These are phyloP conservation scores for Steinernema hermaphroditum DNA, from an alignment of 2,888 invertebrate genomes.

Conservation along the genomic window DNA sequence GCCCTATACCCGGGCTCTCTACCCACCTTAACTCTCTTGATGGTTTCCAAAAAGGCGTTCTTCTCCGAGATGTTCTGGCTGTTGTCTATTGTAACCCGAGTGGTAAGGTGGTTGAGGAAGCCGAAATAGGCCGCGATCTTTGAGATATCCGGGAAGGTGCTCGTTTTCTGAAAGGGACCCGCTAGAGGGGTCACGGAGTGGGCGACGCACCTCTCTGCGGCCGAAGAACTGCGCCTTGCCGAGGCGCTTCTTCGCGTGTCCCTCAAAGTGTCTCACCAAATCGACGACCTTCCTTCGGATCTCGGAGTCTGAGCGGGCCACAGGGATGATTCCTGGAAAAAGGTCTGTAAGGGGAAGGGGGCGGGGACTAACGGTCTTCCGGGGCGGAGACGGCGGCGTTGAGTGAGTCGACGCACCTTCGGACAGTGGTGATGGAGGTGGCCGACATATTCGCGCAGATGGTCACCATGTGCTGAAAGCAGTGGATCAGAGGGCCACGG, in stretches of 20 bases:
- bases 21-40: background rate
- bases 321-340: background rate
- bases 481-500: background rate
- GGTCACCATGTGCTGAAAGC: conserved; percentile 14
- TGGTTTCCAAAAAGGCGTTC: background rate
- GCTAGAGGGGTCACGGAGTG: background rate
- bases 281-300: background rate
- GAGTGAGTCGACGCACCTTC: conserved; percentile 35
- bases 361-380: conserved; percentile 40
- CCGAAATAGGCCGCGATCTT: background rate
- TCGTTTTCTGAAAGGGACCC: background rate
- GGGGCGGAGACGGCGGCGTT: conserved; percentile 38
- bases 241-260: background rate
- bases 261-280: background rate
- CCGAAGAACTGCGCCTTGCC: background rate
- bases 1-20: too few relatives aligned
- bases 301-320: background rate
- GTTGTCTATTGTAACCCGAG: background rate
- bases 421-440: conserved; percentile 14
- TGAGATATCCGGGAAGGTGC: background rate
- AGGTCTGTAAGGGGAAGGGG: background rate
- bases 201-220: background rate
- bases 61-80: background rate
- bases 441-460: conserved; percentile 25
- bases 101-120: background rate